Base-by-base conservation (phyloP, 2,113 vertebrate species). In the Nothocercus julius region DNA sequence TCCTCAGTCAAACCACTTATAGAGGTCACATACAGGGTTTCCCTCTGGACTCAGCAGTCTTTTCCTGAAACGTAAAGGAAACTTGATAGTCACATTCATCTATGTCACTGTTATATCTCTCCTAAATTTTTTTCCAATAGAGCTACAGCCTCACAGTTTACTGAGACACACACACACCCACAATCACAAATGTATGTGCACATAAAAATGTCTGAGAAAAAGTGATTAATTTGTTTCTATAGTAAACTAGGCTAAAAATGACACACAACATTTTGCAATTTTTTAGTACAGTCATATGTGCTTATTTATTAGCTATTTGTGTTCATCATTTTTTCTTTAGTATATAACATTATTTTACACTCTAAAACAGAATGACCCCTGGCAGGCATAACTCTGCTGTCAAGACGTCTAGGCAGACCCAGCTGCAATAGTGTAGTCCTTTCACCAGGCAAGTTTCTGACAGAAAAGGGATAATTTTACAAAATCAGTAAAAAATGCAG, bases 331-430 rank as follows among this genome's bases (percentile, higher is more conserved):
- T n/a, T 63, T 78, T 21, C 22, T 85, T 67, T 66, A 36, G 30
- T 54, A 8, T 15, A 44, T 22, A 27, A 34, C 40, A 7, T 36
- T 76, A 30, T 77, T 87, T 93, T 85, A 76, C 13, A 22, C 47
- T 75, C 1, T 0, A 47, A 63, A 42, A 21, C 1, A 2, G 28
- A 14, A 45, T 1, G 0, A 44, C 54, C 42, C 72, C 28, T 51
- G 42, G 21, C 79, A 85, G 44, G 47, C 34, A 69, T 59, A 76
- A 61, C 28, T 17, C 7, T 58, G 40, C 22, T 70, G 59, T 51
- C 67, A 44, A 53, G 36, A 63, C 4, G 6, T 38, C 53, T 73
- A 3, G 0, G 27, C 34, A 77, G 68, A 62, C 2, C 13, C 44
- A 36, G 54, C 56, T 32, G 58, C 28, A 85, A n/a, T 3, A 1